Evolutionary conservation across 2,797 vertebrate species (phyloP), one percentile per base, ranked within the genome.

Genomic region (Rhabdophis nuchalis): DNA sequence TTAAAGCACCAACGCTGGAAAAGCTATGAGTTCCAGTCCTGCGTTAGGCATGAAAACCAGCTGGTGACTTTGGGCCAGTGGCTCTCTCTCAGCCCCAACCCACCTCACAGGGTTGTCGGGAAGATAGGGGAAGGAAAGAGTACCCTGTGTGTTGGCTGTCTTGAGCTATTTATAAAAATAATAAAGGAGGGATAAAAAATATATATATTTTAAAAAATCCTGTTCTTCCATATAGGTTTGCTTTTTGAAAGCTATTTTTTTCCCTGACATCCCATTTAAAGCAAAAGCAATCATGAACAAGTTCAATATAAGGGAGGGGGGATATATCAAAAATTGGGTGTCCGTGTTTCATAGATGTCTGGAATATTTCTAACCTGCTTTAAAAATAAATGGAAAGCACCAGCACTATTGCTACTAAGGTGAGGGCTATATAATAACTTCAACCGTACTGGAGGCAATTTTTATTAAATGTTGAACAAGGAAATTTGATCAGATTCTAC

Each of bases 291-390:
- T 93, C 2, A 50, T 41, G 13, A 92, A 94, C 88, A 92, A 60
- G n/a, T 92, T 60, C 13, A 0, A 64, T 92, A 7, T 90, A 90
- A 91, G 90, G 68, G 32, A 64, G 27, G 91, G 32, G 57, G 91
- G 95, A 95, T n/a, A 61, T 1, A 27, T 93, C 88, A 56, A 94
- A 36, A 92, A 94, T 89, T 90, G 27, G 92, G 50, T 93, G 41
- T 58, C 46, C 93, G 5, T 92, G 50, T 82, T 93, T 46, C 72
- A 56, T 89, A 95, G 57, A 68, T 93, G 16, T 50, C 58, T 92
- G 91, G 77, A 95, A 94, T 29, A 94, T 27, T 92, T 93, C 50
- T 86, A 95, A 93, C 91, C 93, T 90, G 1, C 41, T 96, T 94
- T 93, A 86, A 95, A 95, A 94, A n/a, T 89, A 92, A 93, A 93